phyloP scores from a whole-genome alignment of 2,113 vertebrate genomes.

The Pteruthius melanotis region DNA sequence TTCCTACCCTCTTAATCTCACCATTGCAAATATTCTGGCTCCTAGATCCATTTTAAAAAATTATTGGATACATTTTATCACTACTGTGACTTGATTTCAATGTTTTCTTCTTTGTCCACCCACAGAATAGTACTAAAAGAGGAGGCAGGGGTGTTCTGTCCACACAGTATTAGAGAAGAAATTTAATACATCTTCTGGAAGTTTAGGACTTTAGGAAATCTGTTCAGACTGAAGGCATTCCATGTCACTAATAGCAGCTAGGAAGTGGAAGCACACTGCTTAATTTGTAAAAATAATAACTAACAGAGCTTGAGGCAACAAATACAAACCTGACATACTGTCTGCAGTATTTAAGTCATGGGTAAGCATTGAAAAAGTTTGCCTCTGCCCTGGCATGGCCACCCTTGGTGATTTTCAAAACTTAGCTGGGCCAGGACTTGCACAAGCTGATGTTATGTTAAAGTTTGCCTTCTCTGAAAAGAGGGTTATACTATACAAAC shows the following conservation, averaged over 20 bases:
- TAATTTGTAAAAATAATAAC: background rate
- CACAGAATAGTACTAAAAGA: background rate
- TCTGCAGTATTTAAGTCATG: background rate
- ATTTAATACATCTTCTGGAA: background rate
- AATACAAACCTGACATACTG: background rate
- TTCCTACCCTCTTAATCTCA: background rate
- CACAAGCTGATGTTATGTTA: background rate
- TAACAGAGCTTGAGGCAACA: background rate
- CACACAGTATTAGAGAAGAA: background rate
- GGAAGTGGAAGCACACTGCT: background rate
- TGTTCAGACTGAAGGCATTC: background rate
- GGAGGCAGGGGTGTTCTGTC: background rate
- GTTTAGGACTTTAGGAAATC: background rate
- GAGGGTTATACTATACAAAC: background rate
- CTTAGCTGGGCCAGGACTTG: background rate
- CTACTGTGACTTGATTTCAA: background rate
- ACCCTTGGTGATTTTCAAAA: background rate
- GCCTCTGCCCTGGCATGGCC: fast-evolving
- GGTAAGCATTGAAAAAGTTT: background rate
- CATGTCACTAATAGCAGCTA: background rate
- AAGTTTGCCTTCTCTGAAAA: background rate
- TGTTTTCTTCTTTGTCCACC: background rate
- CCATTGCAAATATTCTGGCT: background rate
- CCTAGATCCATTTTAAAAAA: background rate
- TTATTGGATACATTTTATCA: background rate